These are phyloP conservation scores for Saxicola maurus DNA, from an alignment of 2,797 vertebrate species.

Conservation along the genomic window DNA sequence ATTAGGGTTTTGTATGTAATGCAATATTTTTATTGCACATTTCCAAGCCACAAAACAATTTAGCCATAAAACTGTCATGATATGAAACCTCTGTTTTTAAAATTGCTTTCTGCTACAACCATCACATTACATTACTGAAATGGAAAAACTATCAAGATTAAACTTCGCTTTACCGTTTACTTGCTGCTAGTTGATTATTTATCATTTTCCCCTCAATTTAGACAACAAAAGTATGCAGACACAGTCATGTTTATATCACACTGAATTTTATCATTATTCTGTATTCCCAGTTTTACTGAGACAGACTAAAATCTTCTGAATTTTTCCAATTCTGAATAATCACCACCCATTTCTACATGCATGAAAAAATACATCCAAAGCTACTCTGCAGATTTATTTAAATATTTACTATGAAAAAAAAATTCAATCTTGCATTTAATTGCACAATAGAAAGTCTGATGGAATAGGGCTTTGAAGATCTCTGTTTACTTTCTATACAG, in stretches of 20 bases:
- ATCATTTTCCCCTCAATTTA: slow-evolving; percentile 2
- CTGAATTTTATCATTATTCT: neutral
- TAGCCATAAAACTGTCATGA: slow-evolving; percentile 20
- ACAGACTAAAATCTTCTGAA: neutral
- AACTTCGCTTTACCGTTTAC: slow-evolving; percentile 28
- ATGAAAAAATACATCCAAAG: neutral
- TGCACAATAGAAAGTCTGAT: neutral
- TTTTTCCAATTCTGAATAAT: neutral
- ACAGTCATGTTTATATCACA: neutral
- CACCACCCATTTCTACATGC: neutral
- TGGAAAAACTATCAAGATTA: slow-evolving; percentile 49
- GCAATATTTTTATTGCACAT: slow-evolving; percentile 28
- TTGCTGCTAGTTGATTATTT: slow-evolving; percentile 47
- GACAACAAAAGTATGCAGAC: neutral
- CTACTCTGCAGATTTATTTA: neutral
- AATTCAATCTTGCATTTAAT: neutral
- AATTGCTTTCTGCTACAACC: slow-evolving; percentile 35
- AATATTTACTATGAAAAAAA: neutral
- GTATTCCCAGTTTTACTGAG: neutral
- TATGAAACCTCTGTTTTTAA: slow-evolving; percentile 18
- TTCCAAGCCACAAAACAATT: slow-evolving; percentile 41
- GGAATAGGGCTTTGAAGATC: neutral
- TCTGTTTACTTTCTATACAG: neutral
- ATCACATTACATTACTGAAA: slow-evolving; percentile 40
- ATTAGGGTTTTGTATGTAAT: slow-evolving; percentile 6